phyloP scores from a whole-genome alignment of 2,797 vertebrate genomes.

The Pristis pectinata region DNA sequence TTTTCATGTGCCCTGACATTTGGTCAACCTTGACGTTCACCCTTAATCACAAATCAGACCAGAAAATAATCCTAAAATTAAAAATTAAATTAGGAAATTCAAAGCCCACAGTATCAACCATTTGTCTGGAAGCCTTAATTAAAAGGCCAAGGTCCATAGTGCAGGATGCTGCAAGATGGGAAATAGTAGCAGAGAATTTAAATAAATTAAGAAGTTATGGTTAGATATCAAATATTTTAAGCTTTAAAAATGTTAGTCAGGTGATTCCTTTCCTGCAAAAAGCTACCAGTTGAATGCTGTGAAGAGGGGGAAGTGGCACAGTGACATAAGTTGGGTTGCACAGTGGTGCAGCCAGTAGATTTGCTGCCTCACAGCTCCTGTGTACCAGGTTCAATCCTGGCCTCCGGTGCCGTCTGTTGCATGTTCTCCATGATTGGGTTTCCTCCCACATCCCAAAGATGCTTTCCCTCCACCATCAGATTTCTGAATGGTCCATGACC shows the following conservation, averaged over 20 bases:
- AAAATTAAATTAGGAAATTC: neutral
- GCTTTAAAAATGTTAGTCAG: neutral
- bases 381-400: no score
- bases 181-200: neutral
- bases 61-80: neutral
- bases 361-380: no score
- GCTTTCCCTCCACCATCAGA: no score
- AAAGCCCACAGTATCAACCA: neutral
- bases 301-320: neutral
- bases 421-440: no score
- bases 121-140: neutral
- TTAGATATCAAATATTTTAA: neutral
- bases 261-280: neutral
- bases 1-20: neutral
- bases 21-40: constrained; percentile 7
- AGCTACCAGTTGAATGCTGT: neutral
- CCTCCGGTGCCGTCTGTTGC: no score
- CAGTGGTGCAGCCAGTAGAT: no score
- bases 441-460: no score
- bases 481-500: no score
- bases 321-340: no score
- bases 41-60: neutral
- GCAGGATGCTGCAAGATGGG: neutral
- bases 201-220: neutral
- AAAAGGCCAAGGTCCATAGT: neutral